Conservation (phyloP, 2,888 invertebrate genomes). For the Mesoligia furuncula region DNA sequence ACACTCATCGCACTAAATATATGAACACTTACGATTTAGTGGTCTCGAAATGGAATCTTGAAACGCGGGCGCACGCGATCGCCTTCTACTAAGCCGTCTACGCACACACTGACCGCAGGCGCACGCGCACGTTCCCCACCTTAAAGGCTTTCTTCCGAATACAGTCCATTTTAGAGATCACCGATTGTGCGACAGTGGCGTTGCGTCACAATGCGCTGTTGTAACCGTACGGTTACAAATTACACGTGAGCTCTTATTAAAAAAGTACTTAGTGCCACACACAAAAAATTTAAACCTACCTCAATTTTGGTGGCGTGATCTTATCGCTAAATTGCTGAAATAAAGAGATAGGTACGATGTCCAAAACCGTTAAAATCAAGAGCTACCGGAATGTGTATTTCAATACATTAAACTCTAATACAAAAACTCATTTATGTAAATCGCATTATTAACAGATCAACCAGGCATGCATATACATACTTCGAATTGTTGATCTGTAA, state of each 20-base stretch:
- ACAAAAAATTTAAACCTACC: not conserved
- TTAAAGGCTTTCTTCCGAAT: conserved; percentile 71
- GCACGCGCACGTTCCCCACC: conserved; percentile 69
- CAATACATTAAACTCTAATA: not conserved
- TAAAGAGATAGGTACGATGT: not conserved
- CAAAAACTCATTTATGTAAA: not conserved
- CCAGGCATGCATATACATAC: too few species aligned
- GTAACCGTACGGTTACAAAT: conserved; percentile 39
- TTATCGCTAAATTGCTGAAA: not conserved
- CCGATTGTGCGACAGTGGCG: conserved; percentile 61
- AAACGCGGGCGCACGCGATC: conserved; percentile 71
- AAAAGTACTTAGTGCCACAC: not conserved
- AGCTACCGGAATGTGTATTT: not conserved
- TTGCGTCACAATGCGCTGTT: conserved; percentile 64
- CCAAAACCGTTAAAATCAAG: not conserved
- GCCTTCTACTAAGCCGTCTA: conserved; percentile 67
- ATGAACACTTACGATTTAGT: conserved; percentile 70
- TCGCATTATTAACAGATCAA: not conserved
- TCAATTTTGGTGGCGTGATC: not conserved
- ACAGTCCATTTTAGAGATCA: conserved; percentile 69
- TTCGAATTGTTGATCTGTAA: too few species aligned
- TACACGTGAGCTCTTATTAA: conserved; percentile 25
- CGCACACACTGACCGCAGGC: conserved; percentile 70
- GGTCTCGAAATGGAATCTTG: conserved; percentile 65
- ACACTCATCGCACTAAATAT: conserved; percentile 60